A percentile compares a stretch with the other conserved stretches of the same genome.
Evolutionary conservation across 2,797 vertebrate species (phyloP).

Genomic region (Pyrocephalus nanus): DNA sequence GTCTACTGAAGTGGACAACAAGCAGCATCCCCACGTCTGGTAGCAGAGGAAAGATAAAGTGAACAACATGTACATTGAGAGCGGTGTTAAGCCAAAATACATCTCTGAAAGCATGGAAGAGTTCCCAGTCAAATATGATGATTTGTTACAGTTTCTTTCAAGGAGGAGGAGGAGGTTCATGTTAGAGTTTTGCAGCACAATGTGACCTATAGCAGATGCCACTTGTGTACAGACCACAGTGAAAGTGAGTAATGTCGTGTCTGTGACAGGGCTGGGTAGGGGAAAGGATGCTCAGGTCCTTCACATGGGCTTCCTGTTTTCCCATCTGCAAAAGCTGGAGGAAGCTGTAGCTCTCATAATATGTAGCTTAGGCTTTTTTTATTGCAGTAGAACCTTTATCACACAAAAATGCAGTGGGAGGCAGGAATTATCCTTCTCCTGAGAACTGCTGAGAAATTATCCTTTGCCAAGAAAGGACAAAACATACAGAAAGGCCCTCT

Average conservation of each 20-base stretch:
- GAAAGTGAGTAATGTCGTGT: background rate
- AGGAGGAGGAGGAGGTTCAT: background rate
- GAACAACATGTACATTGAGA: background rate
- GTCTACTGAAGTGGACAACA: fast-evolving
- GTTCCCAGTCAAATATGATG: background rate
- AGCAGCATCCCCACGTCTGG: background rate
- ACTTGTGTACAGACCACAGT: background rate
- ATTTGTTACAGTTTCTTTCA: background rate
- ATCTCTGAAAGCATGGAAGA: background rate
- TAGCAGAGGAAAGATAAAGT: background rate
- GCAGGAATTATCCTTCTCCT: background rate
- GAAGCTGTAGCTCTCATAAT: background rate
- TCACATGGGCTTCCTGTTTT: background rate
- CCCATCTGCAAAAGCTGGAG: background rate
- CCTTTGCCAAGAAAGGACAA: background rate
- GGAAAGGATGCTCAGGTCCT: background rate
- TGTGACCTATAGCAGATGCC: background rate
- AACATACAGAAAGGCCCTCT: background rate
- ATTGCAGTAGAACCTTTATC: background rate
- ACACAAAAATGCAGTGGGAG: background rate
- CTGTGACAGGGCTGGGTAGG: background rate
- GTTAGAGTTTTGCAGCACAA: background rate
- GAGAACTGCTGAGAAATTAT: background rate
- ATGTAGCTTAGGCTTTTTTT: background rate
- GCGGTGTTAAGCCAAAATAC: background rate